Evolutionary conservation across 2,113 vertebrate genomes (phyloP), one percentile per base, ranked within the genome.

Genomic region (Trichechus manatus): DNA sequence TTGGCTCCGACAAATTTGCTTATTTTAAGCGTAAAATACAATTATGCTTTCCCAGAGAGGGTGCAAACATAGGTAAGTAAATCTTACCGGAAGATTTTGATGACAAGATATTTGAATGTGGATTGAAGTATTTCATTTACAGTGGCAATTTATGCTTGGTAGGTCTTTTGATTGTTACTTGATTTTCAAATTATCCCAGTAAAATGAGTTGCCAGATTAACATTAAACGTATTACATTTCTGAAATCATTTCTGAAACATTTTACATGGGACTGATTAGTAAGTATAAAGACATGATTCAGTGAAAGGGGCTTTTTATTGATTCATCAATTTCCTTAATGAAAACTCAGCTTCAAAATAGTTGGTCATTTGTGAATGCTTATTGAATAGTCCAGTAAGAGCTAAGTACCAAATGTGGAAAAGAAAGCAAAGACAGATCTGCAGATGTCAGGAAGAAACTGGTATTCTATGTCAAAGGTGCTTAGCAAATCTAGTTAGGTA

Each of bases 1-100:
- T 88, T 36, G 39, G 27, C 59, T 92, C 75, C 14, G 11, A 88
- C 88, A 95, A 97, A 97, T 23, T 10, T 72, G 36, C 70, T 92
- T 70, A 33, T 36, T 61, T 87, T 79, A 91, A 72, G 50, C 86
- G 14, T 33, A 93, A 82, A 79, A 84, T 39, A 64, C 36, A 63
- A 87, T 70, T 93, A 39, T 82, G 63, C 31, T 63, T 95, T 70
- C 10, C 20, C 6, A 70, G 36, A 81, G 29, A 77, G 39, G 42
- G 4, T 47, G 1, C 59, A 63, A 44, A 61, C 23, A 75, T 53
- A 64, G 15, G 29, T 36, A 91, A 4, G 29, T 68, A 53, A 88
- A 64, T 84, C 25, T 29, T 17, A 29, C 25, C 3, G 7, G 56
- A 80, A 56, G 47, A 79, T 42, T 44, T 86, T 27, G 39, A 4